phyloP scores from a whole-genome alignment of 2,113 vertebrate species.

The Megaceryle maxima region DNA sequence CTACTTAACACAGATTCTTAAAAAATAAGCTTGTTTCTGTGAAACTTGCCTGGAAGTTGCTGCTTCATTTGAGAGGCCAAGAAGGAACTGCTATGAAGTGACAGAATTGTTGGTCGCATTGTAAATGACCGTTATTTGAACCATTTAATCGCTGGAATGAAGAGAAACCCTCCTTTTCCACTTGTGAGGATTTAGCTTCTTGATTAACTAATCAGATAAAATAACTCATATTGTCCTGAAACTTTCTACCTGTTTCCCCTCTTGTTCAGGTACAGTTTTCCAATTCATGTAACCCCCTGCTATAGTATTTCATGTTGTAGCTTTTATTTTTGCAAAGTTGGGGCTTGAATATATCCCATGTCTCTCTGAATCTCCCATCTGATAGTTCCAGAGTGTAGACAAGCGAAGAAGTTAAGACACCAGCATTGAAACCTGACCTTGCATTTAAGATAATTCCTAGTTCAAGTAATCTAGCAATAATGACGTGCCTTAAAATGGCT shows the following conservation, averaged over 20 bases:
- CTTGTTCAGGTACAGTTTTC: not conserved
- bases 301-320: not conserved
- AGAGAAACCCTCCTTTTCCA: not conserved
- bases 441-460: not conserved
- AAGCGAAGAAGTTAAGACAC: not conserved
- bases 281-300: not conserved
- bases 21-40: not conserved
- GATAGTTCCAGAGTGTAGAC: not conserved
- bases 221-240: not conserved
- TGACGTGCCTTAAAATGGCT: constrained; percentile 56
- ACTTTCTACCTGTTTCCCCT: not conserved
- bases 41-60: not conserved
- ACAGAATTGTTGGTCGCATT: not conserved
- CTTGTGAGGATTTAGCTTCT: not conserved
- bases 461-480: constrained; percentile 11
- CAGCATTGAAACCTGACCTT: not conserved
- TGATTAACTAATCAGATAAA: not conserved
- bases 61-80: not conserved
- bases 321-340: not conserved
- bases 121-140: not conserved
- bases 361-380: not conserved
- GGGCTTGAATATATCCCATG: not conserved
- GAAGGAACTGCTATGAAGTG: not conserved
- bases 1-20: not conserved
- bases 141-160: not conserved